A percentile compares a stretch with the other conserved stretches of the same genome.
phyloP scores from a whole-genome alignment of 2,797 vertebrate genomes.

The Sparus aurata region DNA sequence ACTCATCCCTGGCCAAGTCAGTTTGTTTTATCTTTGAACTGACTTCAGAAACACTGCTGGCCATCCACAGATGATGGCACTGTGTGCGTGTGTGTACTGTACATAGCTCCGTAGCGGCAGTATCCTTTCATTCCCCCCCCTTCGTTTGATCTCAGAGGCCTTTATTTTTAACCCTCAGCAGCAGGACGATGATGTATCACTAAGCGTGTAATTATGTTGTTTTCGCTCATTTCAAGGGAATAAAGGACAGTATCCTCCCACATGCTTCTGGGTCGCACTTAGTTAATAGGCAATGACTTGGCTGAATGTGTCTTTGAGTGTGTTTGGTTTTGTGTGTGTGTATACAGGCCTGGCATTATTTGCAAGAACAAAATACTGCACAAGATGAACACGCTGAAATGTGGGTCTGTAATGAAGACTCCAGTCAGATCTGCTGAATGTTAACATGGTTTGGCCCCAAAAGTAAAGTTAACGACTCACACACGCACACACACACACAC shows the following conservation, averaged over 20 bases:
- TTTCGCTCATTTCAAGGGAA: constrained; percentile 66
- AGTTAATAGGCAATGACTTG: constrained; percentile 51
- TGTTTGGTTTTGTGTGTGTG: neutral
- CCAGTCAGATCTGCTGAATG: constrained; percentile 9
- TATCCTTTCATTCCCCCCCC: constrained; percentile 43
- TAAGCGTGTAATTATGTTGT: constrained; percentile 68
- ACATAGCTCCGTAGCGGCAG: constrained; percentile 48
- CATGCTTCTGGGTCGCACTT: constrained; percentile 44
- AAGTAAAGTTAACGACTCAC: constrained; percentile 11
- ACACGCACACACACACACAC: constrained; percentile 29
- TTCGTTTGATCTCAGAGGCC: constrained; percentile 56
- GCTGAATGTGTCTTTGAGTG: constrained; percentile 14
- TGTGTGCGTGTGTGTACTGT: constrained; percentile 37
- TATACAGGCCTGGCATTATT: neutral
- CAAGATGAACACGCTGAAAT: constrained; percentile 23
- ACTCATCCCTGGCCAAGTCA: constrained; percentile 76
- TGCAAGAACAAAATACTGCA: constrained; percentile 1
- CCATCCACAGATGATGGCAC: constrained; percentile 45
- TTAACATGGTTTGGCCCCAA: neutral
- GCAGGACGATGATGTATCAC: constrained; percentile 57
- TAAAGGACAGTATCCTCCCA: constrained; percentile 61
- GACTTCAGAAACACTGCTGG: constrained; percentile 77
- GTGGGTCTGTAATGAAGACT: constrained; percentile 14
- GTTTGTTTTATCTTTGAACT: constrained; percentile 83
- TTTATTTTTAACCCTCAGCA: constrained; percentile 66